Evolutionary conservation across 2,113 vertebrate species (phyloP).

Genomic region (Takifugu flavidus): DNA sequence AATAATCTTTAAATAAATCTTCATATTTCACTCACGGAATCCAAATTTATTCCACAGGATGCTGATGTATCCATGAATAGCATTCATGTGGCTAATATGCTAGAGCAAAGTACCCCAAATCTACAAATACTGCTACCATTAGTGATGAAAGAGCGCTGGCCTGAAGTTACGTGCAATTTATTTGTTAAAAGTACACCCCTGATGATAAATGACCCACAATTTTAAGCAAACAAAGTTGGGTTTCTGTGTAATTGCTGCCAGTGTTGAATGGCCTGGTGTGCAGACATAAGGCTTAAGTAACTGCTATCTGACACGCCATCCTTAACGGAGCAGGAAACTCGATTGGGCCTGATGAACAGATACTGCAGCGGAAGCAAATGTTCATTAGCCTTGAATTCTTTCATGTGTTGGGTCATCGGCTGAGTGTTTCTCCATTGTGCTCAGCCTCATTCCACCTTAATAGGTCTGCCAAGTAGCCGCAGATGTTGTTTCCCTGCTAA

Average conservation of each 20-base stretch:
- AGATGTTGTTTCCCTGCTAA: conserved; percentile 87
- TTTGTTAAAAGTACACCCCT: neutral
- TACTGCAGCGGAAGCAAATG: neutral
- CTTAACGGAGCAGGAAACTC: conserved; percentile 20
- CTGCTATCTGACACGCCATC: conserved; percentile 83
- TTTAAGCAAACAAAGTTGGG: conserved; percentile 29
- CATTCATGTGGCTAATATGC: too few species aligned
- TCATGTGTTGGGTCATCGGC: conserved; percentile 33
- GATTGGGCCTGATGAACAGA: conserved; percentile 29
- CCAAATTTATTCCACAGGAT: too few species aligned
- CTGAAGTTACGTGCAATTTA: neutral
- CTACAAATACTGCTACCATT: too few species aligned
- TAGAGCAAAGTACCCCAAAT: too few species aligned
- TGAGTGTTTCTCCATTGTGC: conserved; percentile 21
- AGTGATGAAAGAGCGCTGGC: too few species aligned
- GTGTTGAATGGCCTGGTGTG: conserved; percentile 15
- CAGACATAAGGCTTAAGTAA: conserved; percentile 46
- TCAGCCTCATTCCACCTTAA: conserved; percentile 44
- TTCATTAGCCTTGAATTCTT: conserved; percentile 17
- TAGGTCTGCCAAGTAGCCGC: conserved; percentile 53
- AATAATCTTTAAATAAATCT: too few species aligned
- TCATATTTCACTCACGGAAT: too few species aligned
- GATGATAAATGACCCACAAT: conserved; percentile 26
- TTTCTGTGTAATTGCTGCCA: conserved; percentile 28
- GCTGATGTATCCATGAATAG: too few species aligned